These are phyloP conservation scores for Brachionus paranguensis DNA, from an alignment of 1,140 invertebrate species.

Conservation along the genomic window DNA sequence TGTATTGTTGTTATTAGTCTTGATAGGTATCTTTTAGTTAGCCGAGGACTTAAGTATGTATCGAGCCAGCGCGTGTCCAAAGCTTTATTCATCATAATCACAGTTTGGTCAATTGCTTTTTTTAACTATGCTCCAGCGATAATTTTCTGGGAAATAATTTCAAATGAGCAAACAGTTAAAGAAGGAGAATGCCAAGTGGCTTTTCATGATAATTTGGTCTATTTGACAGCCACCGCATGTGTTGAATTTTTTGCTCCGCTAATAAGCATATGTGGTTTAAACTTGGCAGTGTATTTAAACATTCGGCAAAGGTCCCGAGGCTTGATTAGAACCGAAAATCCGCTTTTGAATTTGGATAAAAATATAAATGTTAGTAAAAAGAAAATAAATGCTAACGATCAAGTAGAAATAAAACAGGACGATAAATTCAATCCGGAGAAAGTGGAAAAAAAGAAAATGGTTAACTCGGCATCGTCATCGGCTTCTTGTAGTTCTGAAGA, in stretches of 20 bases:
- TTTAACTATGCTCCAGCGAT: constrained; percentile 44
- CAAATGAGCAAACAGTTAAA: constrained; percentile 41
- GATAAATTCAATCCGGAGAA: background rate
- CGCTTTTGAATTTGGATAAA: background rate
- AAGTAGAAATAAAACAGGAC: background rate
- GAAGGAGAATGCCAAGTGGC: constrained; percentile 43
- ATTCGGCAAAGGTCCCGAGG: constrained; percentile 42
- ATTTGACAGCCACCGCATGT: constrained; percentile 41
- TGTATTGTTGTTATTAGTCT: constrained; percentile 42
- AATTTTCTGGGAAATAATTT: constrained; percentile 43
- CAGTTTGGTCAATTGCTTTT: constrained; percentile 43
- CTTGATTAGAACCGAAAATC: constrained; percentile 34
- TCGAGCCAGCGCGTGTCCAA: background rate
- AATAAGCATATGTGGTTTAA: constrained; percentile 42
- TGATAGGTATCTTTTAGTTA: constrained; percentile 41
- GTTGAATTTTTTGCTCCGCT: constrained; percentile 46
- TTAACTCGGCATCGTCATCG: background rate
- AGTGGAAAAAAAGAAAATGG: background rate
- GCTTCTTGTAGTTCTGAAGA: background rate
- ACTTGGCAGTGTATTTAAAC: constrained; percentile 43
- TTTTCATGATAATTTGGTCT: constrained; percentile 43
- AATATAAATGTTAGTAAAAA: background rate
- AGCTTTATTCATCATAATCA: constrained; percentile 40
- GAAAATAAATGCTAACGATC: background rate
- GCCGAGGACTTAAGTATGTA: constrained; percentile 37